These are phyloP conservation scores for Drosophila mercatorum DNA, from an alignment of 2,888 invertebrate species.

Conservation along the genomic window DNA sequence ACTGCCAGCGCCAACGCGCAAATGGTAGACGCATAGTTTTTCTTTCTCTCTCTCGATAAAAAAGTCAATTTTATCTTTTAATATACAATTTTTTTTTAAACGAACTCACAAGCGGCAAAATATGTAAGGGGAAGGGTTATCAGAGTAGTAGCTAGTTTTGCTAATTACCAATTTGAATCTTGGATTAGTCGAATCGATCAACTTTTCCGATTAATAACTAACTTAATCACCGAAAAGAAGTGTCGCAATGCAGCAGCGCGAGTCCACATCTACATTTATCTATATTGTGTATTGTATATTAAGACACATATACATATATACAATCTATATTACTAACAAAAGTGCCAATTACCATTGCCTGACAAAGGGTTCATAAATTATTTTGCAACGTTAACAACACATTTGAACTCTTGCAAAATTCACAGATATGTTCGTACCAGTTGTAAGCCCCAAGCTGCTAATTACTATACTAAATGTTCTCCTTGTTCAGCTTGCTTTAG, in stretches of 20 bases:
- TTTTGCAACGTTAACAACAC: slow-evolving; percentile 22
- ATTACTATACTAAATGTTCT: not conserved
- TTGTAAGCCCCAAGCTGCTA: not conserved
- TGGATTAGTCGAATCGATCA: slow-evolving; percentile 8
- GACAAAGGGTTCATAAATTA: slow-evolving; percentile 34
- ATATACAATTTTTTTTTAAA: slow-evolving; percentile 7
- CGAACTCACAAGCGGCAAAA: slow-evolving; percentile 7
- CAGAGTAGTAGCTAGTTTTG: slow-evolving; percentile 15
- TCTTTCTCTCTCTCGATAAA: not conserved
- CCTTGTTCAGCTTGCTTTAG: not conserved
- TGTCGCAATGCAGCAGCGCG: not conserved
- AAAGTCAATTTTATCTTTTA: slow-evolving; percentile 20
- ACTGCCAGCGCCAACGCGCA: slow-evolving; percentile 63
- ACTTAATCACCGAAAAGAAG: not conserved
- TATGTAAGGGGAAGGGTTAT: slow-evolving; percentile 33
- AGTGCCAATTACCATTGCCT: slow-evolving; percentile 72
- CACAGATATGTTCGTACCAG: not conserved
- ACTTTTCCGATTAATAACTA: not conserved
- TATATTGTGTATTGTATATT: slow-evolving; percentile 6
- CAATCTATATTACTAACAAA: slow-evolving; percentile 52
- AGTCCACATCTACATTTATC: not conserved
- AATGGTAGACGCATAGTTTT: slow-evolving; percentile 71
- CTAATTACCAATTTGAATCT: slow-evolving; percentile 17
- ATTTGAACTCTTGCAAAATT: slow-evolving; percentile 1
- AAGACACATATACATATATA: not conserved